Conservation (phyloP, 2,888 invertebrate species). For the Colostygia pectinataria region DNA sequence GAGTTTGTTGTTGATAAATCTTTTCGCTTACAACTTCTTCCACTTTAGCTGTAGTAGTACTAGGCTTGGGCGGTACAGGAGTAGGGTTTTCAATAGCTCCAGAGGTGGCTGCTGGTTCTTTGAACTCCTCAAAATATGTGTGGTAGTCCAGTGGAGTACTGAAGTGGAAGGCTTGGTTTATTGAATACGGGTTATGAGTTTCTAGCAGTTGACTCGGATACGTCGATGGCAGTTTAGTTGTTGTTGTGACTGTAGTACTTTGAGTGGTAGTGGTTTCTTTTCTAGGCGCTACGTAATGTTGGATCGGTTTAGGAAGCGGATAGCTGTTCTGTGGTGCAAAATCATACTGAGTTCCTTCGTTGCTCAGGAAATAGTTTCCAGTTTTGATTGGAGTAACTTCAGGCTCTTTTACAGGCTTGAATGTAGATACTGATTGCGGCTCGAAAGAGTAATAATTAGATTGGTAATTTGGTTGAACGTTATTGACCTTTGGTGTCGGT, state of each 20-base stretch:
- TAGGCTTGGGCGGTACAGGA: slow-evolving; percentile 38
- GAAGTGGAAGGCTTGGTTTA: slow-evolving; percentile 77
- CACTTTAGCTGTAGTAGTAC: slow-evolving; percentile 42
- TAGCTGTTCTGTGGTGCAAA: slow-evolving; percentile 45
- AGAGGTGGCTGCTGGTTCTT: slow-evolving; percentile 56
- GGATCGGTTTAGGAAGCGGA: slow-evolving; percentile 39
- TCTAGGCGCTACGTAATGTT: slow-evolving; percentile 48
- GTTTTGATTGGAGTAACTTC: slow-evolving; percentile 52
- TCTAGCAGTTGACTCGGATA: slow-evolving; percentile 69
- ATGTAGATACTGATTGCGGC: slow-evolving; percentile 65
- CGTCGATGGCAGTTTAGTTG: slow-evolving; percentile 62
- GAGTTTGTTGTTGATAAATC: slow-evolving; percentile 52
- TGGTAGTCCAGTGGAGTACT: slow-evolving; percentile 76
- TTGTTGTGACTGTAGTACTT: slow-evolving; percentile 47
- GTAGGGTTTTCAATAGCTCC: slow-evolving; percentile 43
- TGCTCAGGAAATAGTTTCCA: slow-evolving; percentile 60
- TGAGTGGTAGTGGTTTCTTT: slow-evolving; percentile 56
- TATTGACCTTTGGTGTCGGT: slow-evolving; percentile 48
- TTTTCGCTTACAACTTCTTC: slow-evolving; percentile 54
- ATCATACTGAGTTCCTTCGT: slow-evolving; percentile 53
- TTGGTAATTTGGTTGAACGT: slow-evolving; percentile 40
- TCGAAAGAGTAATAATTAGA: slow-evolving; percentile 70
- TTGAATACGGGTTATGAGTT: slow-evolving; percentile 77
- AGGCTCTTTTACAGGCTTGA: slow-evolving; percentile 52
- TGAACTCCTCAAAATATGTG: slow-evolving; percentile 66